Evolutionary conservation across 1,140 invertebrate genomes (phyloP).

Genomic region (Aphis craccivora): DNA sequence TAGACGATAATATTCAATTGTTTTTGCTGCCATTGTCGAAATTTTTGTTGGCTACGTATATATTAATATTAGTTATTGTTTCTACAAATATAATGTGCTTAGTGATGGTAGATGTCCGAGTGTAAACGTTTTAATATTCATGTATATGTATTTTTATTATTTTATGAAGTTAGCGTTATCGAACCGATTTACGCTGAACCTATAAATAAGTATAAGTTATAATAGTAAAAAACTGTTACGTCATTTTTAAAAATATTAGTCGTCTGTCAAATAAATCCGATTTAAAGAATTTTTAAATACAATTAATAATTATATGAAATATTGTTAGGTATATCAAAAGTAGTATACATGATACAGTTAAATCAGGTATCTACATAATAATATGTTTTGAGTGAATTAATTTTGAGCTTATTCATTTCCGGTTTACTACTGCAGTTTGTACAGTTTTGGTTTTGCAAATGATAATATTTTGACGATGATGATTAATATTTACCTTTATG

Average conservation of each 20-base stretch:
- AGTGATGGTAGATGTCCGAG: not conserved
- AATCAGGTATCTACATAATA: not conserved
- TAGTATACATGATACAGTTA: not conserved
- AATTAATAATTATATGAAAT: not conserved
- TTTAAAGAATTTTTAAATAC: not conserved
- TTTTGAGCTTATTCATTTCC: not conserved
- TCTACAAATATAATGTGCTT: not conserved
- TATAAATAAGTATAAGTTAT: not conserved
- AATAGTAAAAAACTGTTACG: not conserved
- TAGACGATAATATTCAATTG: not conserved
- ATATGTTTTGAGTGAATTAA: not conserved
- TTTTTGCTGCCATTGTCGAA: not conserved
- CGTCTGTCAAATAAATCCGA: not conserved
- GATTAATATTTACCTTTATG: constrained; percentile 75
- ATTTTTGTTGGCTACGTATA: not conserved
- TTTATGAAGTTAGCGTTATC: not conserved
- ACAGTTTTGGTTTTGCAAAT: not conserved
- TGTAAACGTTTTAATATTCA: not conserved
- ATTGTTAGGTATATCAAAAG: not conserved
- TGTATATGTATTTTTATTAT: not conserved
- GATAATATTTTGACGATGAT: not conserved
- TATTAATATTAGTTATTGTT: not conserved
- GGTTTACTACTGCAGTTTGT: not conserved
- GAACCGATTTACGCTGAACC: not conserved
- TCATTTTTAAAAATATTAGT: not conserved